Base-by-base conservation (phyloP, 2,113 vertebrate genomes). In the Thunnus maccoyii region DNA sequence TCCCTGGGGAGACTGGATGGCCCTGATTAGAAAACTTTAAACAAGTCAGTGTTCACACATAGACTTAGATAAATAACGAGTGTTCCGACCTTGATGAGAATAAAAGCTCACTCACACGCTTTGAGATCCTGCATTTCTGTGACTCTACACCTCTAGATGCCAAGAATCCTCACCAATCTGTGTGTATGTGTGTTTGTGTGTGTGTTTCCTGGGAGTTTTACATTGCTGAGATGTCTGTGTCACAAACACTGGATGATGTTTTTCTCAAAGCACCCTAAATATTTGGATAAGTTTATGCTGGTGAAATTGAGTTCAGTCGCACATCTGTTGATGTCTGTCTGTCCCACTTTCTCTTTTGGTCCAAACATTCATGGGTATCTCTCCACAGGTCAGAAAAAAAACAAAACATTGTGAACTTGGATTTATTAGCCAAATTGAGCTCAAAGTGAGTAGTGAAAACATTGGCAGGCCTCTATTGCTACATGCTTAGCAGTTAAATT, bases 171-270 rank as follows among this genome's bases (percentile, higher is more conserved):
- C 22, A 22, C 22, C 1, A 2, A 6, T 25, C 8, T 36, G 27
- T 61, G n/a, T 56, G 6, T 36, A 51, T 27, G n/a, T 65, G 47
- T 48, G 48, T 66, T 8, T 32, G 17, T 56, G 55, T 41, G 16
- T 46, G 22, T 55, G 44, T 57, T 11, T 68, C 46, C 11, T 30
- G 56, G 17, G 36, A 76, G 47, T 77, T 69, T 82, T 22, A n/a
- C 16, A n/a, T 16, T 30, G 5, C 18, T 41, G 13, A 44, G 30
- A 83, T 46, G 16, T 55, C 22, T 63, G 44, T 73, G 51, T 62
- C 27, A 16, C 60, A 87, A 88, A 89, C 72, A 91, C 68, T 69
- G 48, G 22, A 14, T 10, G 17, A 50, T 72, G 66, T 88, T 76
- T 73, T 80, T 54, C 72, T 73, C 12, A 52, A 64, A 66, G 56